Evolutionary conservation across 2,888 invertebrate species (phyloP).

Genomic region (Leucoma salicis): DNA sequence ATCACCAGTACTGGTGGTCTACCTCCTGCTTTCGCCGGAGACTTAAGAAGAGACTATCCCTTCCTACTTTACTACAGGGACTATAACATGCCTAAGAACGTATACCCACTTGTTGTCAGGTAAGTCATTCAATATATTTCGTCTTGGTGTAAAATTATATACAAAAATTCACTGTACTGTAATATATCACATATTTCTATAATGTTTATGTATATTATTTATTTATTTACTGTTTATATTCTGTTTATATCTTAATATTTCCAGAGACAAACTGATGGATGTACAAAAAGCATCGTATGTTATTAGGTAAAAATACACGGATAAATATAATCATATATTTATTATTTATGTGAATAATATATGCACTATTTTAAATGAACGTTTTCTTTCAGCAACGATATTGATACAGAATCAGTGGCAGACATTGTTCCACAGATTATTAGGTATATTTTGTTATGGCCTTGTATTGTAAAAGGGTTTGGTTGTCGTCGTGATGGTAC

Average conservation of each 20-base stretch:
- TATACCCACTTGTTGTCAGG: slow-evolving; percentile 90
- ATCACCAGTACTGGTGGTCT: slow-evolving; percentile 89
- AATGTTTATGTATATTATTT: slow-evolving; percentile 20
- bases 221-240: no score
- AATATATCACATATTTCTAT: slow-evolving; percentile 11
- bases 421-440: slow-evolving; percentile 57
- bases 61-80: slow-evolving; percentile 90
- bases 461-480: slow-evolving; percentile 43
- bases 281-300: slow-evolving; percentile 52
- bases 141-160: not conserved
- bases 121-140: slow-evolving; percentile 39
- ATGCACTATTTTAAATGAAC: slow-evolving; percentile 46
- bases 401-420: slow-evolving; percentile 56
- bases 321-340: slow-evolving; percentile 23
- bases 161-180: slow-evolving; percentile 6
- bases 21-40: slow-evolving; percentile 86
- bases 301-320: slow-evolving; percentile 60
- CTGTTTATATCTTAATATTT: slow-evolving; percentile 54
- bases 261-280: slow-evolving; percentile 55
- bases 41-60: slow-evolving; percentile 84
- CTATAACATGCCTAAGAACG: slow-evolving; percentile 83
- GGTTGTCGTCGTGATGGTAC: slow-evolving; percentile 37
- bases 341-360: slow-evolving; percentile 27
- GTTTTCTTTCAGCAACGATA: slow-evolving; percentile 76
- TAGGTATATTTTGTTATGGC: slow-evolving; percentile 61